phyloP scores from a whole-genome alignment of 2,888 invertebrate genomes.

The Eulithis prunata region DNA sequence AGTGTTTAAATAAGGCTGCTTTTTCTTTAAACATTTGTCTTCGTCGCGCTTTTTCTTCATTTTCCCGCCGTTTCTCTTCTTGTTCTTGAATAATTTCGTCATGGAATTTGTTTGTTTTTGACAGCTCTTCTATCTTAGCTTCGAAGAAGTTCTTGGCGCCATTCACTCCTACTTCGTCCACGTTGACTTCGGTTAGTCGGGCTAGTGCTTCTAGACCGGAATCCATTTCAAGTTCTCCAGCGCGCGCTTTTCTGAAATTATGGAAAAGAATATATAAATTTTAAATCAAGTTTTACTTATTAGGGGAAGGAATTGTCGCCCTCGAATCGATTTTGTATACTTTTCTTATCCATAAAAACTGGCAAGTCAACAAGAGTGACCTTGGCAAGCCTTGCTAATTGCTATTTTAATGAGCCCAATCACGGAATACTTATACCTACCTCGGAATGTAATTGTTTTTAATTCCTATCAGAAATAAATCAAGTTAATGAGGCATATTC shows the following conservation, averaged over 20 bases:
- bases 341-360: no score
- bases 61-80: conserved; percentile 92
- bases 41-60: conserved; percentile 92
- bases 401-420: conserved; percentile 15
- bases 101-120: conserved; percentile 94
- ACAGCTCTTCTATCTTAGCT: conserved; percentile 96
- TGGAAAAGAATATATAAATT: background rate
- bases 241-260: conserved; percentile 90
- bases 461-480: no score
- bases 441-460: background rate
- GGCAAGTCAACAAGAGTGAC: conserved; percentile 7
- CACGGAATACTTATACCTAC: conserved; percentile 7
- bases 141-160: conserved; percentile 98
- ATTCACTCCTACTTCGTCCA: conserved; percentile 96
- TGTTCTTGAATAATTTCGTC: conserved; percentile 96
- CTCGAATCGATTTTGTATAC: background rate
- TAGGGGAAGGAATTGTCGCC: no score
- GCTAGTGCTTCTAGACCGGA: conserved; percentile 95
- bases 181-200: conserved; percentile 94
- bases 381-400: conserved; percentile 14
- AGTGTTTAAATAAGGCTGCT: conserved; percentile 90
- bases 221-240: conserved; percentile 94
- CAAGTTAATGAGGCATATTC: no score
- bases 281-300: no score
- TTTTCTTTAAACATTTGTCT: conserved; percentile 95